A percentile compares a stretch with the other conserved stretches of the same genome.
These are phyloP conservation scores for Hydrocynus forskahlii DNA, from an alignment of 2,797 vertebrate genomes.

Conservation along the genomic window DNA sequence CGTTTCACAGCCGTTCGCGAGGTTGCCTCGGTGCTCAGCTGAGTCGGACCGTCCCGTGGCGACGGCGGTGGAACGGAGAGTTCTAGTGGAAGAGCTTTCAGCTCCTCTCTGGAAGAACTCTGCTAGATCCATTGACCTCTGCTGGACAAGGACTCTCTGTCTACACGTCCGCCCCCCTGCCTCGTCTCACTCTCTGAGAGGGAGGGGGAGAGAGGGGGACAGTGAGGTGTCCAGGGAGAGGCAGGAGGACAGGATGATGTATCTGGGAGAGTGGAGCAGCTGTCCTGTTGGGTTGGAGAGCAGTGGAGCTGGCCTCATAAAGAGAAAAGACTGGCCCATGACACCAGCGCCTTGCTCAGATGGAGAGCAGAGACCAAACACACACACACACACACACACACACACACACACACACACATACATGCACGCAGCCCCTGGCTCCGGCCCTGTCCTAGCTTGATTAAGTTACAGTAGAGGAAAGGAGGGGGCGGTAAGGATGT, in stretches of 20 bases:
- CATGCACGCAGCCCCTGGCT: constrained; percentile 33
- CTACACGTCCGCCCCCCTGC: constrained; percentile 68
- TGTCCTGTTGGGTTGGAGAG: constrained; percentile 57
- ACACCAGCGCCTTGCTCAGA: constrained; percentile 48
- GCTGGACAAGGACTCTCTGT: constrained; percentile 75
- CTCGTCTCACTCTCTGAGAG: constrained; percentile 35
- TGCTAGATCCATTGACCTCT: constrained; percentile 80
- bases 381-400: constrained; percentile 47
- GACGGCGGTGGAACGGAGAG: constrained; percentile 53
- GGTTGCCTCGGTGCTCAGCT: constrained; percentile 54
- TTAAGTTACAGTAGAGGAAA: constrained; percentile 63
- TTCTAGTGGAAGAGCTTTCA: constrained; percentile 53
- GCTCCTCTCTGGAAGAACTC: constrained; percentile 59
- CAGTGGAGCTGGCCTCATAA: constrained; percentile 57
- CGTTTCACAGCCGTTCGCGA: constrained; percentile 60
- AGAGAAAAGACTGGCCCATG: constrained; percentile 49
- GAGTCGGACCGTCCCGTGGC: constrained; percentile 13
- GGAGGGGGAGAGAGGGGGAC: constrained; percentile 40
- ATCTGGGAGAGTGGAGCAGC: constrained; percentile 56
- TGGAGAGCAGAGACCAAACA: constrained; percentile 50
- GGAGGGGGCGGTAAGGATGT: constrained; percentile 51
- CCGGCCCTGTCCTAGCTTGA: constrained; percentile 50
- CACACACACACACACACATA: constrained; percentile 23
- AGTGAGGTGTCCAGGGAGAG: constrained; percentile 65
- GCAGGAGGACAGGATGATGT: constrained; percentile 61